Percentiles rank a stretch among this genome's conserved stretches.
These are phyloP conservation scores for Parelbella ahira DNA, from an alignment of 2,888 invertebrate species.

Conservation along the genomic window DNA sequence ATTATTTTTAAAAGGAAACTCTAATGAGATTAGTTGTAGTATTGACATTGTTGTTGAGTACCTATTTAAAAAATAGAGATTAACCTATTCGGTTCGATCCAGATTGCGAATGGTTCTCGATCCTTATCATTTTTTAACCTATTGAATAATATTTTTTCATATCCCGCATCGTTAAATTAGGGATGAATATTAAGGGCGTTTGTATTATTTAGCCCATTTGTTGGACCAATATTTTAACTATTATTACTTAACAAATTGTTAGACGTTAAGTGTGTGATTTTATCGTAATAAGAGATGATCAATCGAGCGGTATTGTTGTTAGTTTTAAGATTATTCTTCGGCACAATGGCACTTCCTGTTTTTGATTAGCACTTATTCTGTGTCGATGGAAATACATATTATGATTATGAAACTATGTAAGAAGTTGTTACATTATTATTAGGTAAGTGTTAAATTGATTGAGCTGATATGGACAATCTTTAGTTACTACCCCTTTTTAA, in stretches of 20 bases:
- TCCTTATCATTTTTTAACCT: conserved; percentile 79
- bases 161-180: conserved; percentile 80
- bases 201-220: conserved; percentile 82
- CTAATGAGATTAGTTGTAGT: conserved; percentile 80
- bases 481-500: conserved; percentile 75
- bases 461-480: conserved; percentile 78
- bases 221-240: conserved; percentile 82
- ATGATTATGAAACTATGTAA: conserved; percentile 75
- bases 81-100: conserved; percentile 68
- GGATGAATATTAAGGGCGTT: conserved; percentile 81
- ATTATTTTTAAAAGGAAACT: conserved; percentile 75
- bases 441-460: conserved; percentile 81
- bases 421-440: conserved; percentile 80
- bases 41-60: conserved; percentile 80
- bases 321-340: conserved; percentile 78
- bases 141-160: conserved; percentile 80
- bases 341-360: conserved; percentile 81
- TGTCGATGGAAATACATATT: conserved; percentile 70
- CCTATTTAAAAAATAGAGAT: conserved; percentile 72
- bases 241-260: conserved; percentile 80
- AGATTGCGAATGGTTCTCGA: conserved; percentile 71
- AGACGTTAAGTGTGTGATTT: conserved; percentile 81
- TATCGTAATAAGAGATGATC: conserved; percentile 78
- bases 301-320: conserved; percentile 79
- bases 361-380: conserved; percentile 81